These are phyloP conservation scores for Dichetophora obliterata DNA, from an alignment of 2,888 invertebrate species.

Conservation along the genomic window DNA sequence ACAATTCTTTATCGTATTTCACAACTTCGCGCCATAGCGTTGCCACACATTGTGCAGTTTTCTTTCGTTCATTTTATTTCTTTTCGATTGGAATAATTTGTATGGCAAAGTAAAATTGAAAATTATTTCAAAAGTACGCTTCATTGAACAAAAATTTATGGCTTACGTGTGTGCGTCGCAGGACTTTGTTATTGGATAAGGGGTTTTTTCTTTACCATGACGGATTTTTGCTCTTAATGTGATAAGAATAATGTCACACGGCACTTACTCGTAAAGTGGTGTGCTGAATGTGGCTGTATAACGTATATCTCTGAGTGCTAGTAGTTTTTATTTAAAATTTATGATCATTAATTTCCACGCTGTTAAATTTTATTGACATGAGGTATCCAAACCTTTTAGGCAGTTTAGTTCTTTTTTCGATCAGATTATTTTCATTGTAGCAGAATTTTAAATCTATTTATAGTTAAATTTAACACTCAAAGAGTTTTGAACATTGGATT, in stretches of 20 bases:
- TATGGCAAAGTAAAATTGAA: constrained; percentile 35
- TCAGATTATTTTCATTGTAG: no score
- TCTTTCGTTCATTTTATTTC: not conserved
- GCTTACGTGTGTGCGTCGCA: not conserved
- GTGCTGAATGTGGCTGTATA: not conserved
- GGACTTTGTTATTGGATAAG: not conserved
- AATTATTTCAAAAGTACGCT: constrained; percentile 36
- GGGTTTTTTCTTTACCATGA: not conserved
- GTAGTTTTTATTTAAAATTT: no score
- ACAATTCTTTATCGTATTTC: not conserved
- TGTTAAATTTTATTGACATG: no score
- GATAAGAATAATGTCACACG: constrained; percentile 7
- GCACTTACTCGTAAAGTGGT: not conserved
- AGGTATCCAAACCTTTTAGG: no score
- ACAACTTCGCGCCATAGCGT: not conserved
- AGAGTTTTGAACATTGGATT: no score
- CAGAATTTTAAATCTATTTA: no score
- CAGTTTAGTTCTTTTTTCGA: no score
- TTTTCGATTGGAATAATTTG: constrained; percentile 33
- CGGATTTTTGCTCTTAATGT: constrained; percentile 17
- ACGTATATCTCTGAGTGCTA: no score
- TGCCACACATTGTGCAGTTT: constrained; percentile 1
- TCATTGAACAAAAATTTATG: constrained; percentile 36
- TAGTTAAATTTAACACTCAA: no score
- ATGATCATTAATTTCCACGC: no score